Evolutionary conservation across 2,113 vertebrate species (phyloP), one percentile per base, ranked within the genome.

Genomic region (Guaruba guarouba): DNA sequence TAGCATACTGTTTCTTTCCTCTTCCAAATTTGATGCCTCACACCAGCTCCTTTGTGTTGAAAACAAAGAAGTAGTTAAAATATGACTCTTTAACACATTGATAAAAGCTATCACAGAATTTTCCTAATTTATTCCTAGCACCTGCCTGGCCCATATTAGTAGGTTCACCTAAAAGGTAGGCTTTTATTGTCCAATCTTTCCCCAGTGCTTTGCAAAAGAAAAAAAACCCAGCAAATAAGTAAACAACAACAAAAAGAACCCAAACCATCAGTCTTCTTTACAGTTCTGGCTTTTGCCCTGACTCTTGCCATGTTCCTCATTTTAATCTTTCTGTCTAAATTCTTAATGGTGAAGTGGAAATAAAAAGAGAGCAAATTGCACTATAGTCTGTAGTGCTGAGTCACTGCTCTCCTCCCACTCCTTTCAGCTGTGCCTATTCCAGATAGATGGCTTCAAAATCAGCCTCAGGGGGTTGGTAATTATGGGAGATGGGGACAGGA

Each of bases 331-430:
- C 74, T 84, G 69, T 33, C 13, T 86, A 79, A 61, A 46, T 82
- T 79, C 54, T 91, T 92, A 48, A 48, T 4, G 5, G 62, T 57
- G 48, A 81, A 68, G 28, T 73, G 39, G 67, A 91, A 95, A 88
- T 81, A 69, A 89, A 90, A 92, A 78, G 86, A 90, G 70, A 93
- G 33, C 6, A 90, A 93, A 74, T 57, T 55, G 84, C 70, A 49
- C 73, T 54, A 13, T 75, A 88, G 66, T 39, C 74, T 89, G 9
- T 54, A 80, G 49, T 93, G 95, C 96, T 97, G 96, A 97, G 70
- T 97, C 95, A 96, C 80, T 62, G 49, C 44, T 95, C 48, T 93
- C 94, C 89, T 95, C 96, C 96, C 86, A 96, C 88, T 96, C 86
- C 33, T 91, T 96, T 94, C 88, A 94, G 91, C 70, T 95, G 86